Evolutionary conservation across 2,888 invertebrate genomes (phyloP).

Genomic region (Oscheius sp.): DNA sequence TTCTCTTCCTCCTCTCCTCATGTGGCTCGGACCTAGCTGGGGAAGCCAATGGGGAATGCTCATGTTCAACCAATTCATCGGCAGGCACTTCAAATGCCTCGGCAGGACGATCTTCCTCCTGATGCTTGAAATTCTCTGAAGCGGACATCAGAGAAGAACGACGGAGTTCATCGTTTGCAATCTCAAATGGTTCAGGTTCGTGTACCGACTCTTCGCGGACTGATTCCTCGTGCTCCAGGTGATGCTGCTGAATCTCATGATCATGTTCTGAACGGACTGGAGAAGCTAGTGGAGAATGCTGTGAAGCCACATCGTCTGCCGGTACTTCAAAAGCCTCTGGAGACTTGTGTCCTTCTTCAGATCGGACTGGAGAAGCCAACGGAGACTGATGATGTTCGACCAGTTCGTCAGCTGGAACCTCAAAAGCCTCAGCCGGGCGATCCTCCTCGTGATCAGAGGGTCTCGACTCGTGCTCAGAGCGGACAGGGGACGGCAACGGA

Average conservation of each 20-base stretch:
- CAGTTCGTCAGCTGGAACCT: constrained; percentile 18
- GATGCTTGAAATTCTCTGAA: too few relatives aligned
- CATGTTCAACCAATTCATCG: too few relatives aligned
- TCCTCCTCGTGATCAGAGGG: neutral
- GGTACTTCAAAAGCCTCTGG: too few relatives aligned
- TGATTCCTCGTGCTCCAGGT: neutral
- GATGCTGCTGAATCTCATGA: neutral
- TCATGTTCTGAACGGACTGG: constrained; percentile 1
- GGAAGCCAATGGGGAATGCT: too few relatives aligned
- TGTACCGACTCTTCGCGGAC: neutral
- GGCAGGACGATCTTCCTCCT: too few relatives aligned
- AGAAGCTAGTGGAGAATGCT: neutral
- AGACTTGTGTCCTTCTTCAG: constrained; percentile 1
- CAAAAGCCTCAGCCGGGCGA: constrained; percentile 13
- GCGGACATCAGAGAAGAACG: neutral
- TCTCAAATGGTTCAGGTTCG: constrained; percentile 10
- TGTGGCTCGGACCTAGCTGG: too few relatives aligned
- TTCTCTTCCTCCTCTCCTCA: too few relatives aligned
- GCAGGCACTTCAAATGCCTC: too few relatives aligned
- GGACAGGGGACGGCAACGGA: neutral
- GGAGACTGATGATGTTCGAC: constrained; percentile 4
- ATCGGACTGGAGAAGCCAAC: neutral
- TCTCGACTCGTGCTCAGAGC: neutral
- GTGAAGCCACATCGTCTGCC: too few relatives aligned
- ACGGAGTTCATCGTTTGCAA: neutral